Evolutionary conservation across 2,888 invertebrate genomes (phyloP).

Genomic region (Bimastos eiseni): DNA sequence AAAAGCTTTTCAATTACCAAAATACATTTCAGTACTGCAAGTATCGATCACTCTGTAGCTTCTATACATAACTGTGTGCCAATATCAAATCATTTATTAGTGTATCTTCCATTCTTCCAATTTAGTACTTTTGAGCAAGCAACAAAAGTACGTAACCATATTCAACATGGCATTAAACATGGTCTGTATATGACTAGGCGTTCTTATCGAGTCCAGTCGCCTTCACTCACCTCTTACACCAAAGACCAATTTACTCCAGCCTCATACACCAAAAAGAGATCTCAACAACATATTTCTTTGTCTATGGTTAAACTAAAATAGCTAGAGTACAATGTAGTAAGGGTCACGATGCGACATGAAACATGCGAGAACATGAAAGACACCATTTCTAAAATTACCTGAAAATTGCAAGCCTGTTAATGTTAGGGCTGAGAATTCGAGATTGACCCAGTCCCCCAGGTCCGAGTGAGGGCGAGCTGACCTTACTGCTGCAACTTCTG

Average conservation of each 20-base stretch:
- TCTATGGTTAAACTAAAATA: background rate
- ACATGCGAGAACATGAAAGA: background rate
- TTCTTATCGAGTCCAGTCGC: background rate
- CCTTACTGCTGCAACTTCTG: conserved; percentile 14
- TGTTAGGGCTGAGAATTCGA: conserved; percentile 18
- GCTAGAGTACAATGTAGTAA: background rate
- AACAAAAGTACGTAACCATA: background rate
- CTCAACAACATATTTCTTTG: background rate
- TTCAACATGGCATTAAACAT: background rate
- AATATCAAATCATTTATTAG: too few species aligned
- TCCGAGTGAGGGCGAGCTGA: conserved; percentile 8
- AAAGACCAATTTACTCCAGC: background rate
- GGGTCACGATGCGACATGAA: background rate
- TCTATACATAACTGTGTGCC: too few species aligned
- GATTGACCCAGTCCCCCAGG: background rate
- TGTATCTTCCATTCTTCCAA: too few species aligned
- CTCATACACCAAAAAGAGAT: background rate
- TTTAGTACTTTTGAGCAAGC: too few species aligned
- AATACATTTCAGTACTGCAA: too few species aligned
- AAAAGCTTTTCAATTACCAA: too few species aligned
- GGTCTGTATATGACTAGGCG: background rate
- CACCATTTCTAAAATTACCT: background rate
- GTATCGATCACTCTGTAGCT: too few species aligned
- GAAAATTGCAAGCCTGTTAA: conserved; percentile 17
- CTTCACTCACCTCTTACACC: background rate